Evolutionary conservation across 2,888 invertebrate genomes (phyloP).

Genomic region (Morinoia aosen): DNA sequence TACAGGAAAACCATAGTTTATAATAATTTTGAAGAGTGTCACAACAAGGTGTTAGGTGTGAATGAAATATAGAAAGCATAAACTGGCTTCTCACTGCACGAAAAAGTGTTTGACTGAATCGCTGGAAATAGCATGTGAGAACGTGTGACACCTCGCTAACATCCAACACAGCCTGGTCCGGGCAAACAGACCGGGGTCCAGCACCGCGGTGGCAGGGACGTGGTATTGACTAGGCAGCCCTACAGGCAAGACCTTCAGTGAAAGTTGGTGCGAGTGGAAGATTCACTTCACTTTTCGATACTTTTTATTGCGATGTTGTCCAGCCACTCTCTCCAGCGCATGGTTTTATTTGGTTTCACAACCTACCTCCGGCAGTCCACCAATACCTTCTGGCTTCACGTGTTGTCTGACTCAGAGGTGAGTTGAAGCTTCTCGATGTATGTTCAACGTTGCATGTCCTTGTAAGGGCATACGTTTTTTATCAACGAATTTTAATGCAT

Average conservation of each 20-base stretch:
- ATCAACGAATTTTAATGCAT: not conserved
- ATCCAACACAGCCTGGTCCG: not conserved
- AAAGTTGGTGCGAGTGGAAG: not conserved
- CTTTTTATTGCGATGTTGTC: not conserved
- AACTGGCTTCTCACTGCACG: too few species aligned
- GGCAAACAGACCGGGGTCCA: not conserved
- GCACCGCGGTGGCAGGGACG: not conserved
- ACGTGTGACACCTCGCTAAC: not conserved
- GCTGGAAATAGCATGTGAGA: not conserved
- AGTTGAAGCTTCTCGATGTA: not conserved
- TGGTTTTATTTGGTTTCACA: not conserved
- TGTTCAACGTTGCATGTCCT: not conserved
- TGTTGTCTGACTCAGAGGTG: not conserved
- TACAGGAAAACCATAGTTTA: too few species aligned
- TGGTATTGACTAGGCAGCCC: not conserved
- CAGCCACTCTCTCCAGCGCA: not conserved
- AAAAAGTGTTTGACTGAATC: not conserved
- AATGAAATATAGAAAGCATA: too few species aligned
- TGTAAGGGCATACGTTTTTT: not conserved
- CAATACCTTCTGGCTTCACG: not conserved
- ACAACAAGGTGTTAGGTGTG: too few species aligned
- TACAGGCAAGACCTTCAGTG: not conserved
- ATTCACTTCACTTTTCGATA: not conserved
- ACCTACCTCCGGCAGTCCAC: not conserved
- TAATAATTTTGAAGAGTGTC: too few species aligned